phyloP scores from a whole-genome alignment of 37 sponge, comb jelly and placozoan genomes.

The Geodia barretti region DNA sequence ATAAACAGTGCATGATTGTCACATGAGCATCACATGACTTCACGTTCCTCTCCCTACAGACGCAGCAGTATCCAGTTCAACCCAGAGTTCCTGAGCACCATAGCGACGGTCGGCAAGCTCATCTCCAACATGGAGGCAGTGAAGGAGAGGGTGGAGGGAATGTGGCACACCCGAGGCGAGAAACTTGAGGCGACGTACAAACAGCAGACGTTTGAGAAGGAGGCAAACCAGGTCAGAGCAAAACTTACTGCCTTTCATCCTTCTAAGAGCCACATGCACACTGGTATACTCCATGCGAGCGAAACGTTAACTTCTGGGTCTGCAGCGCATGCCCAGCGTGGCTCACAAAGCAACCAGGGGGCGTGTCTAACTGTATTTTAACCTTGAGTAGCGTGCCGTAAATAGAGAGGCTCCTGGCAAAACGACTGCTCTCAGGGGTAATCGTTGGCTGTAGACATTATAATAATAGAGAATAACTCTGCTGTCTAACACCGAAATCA shows the following conservation, averaged over 20 bases:
- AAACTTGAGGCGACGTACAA: constrained; percentile 59
- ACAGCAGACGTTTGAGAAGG: constrained; percentile 61
- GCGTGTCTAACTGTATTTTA: too few species aligned
- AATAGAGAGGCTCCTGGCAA: too few species aligned
- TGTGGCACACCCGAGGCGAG: constrained; percentile 52
- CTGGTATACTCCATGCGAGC: too few species aligned
- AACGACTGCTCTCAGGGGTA: too few species aligned
- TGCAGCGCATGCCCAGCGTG: too few species aligned
- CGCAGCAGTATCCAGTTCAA: constrained; percentile 33
- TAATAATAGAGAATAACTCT: too few species aligned
- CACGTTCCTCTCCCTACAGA: not conserved
- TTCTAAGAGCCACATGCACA: too few species aligned
- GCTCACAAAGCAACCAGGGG: too few species aligned
- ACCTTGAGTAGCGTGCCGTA: too few species aligned
- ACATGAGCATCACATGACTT: not conserved
- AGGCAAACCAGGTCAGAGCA: constrained; percentile 49
- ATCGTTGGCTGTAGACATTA: too few species aligned
- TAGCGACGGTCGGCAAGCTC: constrained; percentile 43
- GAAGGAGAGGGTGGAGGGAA: constrained; percentile 44
- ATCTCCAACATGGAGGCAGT: constrained; percentile 46
- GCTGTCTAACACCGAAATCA: too few species aligned
- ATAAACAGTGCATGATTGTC: not conserved
- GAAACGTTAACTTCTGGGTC: not conserved
- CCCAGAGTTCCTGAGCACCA: constrained; percentile 65
- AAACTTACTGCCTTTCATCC: not conserved